Evolutionary conservation across 1,140 invertebrate genomes (phyloP), one percentile per base, ranked within the genome.

Genomic region (Venustaconcha ellipsiformis): DNA sequence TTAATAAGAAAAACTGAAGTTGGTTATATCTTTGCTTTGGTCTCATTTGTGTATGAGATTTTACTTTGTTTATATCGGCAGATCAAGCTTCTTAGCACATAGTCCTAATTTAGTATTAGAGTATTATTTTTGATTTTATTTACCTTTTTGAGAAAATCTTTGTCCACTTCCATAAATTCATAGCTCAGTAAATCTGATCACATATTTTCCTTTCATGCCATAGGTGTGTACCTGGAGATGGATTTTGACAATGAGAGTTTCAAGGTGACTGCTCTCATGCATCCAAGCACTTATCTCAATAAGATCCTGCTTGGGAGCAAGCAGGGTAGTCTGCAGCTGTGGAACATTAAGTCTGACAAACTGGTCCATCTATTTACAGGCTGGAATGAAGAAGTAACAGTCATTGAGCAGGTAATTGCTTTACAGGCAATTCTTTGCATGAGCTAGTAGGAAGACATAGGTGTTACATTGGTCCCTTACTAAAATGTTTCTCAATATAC

Each of bases 201-300:
- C 55, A 37, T 2, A 11, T 18, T 17, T 69, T 57, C 18, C 14
- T 18, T 70, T n/a, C 13, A 70, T n/a, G 37, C 37, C 37, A 8
- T 48, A 90, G 90, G 90, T 60, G 23, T 89, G 12, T 90, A 89
- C 78, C 79, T 89, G 65, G 90, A 92, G 74, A 86, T 92, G 76
- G 65, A 85, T 11, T 97, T 97, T 86, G 92, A 93, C 78, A 90
- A 92, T n/a, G 88, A 92, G 0, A 88, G 89, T 18, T 98, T 98
- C 87, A 91, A 93, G 83, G 94, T 98, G 15, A 94, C 94, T 0
- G 91, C 94, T 0, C 78, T 98, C 2, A 90, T 94, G 66, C 97
- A 99, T 92, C 97, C 97, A 3, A 93, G 92, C 64, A 97, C 97
- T 0, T 99, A 99, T 86, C 88, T 97, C 3, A 99, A 99, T 88